phyloP scores from a whole-genome alignment of 1,140 invertebrate genomes.

The Ostrea denselamellosa region DNA sequence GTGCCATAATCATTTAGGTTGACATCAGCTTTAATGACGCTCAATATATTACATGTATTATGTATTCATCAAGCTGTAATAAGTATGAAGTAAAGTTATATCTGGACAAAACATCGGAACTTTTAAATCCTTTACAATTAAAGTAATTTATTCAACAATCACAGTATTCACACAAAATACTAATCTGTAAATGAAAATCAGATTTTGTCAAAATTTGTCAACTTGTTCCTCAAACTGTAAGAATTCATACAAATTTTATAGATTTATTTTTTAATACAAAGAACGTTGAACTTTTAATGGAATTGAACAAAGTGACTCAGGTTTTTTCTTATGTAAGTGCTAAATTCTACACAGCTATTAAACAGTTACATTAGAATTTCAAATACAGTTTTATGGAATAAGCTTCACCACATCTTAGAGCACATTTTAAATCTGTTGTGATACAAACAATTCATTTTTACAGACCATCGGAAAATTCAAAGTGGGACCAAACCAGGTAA shows the following conservation, averaged over 20 bases:
- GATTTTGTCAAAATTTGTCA: background rate
- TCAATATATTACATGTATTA: too few species aligned
- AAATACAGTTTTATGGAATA: conserved; percentile 15
- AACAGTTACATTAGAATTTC: background rate
- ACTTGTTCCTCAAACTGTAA: background rate
- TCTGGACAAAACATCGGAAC: too few species aligned
- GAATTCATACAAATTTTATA: background rate
- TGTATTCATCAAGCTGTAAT: too few species aligned
- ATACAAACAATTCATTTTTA: conserved; percentile 26
- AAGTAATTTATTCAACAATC: too few species aligned
- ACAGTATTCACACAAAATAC: too few species aligned
- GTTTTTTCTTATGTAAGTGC: background rate
- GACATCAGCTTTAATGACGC: background rate
- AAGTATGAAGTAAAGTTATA: too few species aligned
- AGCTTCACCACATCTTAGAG: conserved; percentile 15
- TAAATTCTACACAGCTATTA: conserved; percentile 31
- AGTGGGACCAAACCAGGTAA: conserved; percentile 25
- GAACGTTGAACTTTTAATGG: background rate
- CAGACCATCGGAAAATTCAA: conserved; percentile 23
- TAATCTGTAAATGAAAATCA: too few species aligned
- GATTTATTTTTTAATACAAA: background rate
- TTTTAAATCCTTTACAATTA: too few species aligned
- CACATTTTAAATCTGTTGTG: conserved; percentile 20
- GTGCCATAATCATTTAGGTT: background rate
- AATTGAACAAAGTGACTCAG: background rate